These are phyloP conservation scores for Lottia scabra DNA, from an alignment of 2,888 invertebrate genomes.

Conservation along the genomic window DNA sequence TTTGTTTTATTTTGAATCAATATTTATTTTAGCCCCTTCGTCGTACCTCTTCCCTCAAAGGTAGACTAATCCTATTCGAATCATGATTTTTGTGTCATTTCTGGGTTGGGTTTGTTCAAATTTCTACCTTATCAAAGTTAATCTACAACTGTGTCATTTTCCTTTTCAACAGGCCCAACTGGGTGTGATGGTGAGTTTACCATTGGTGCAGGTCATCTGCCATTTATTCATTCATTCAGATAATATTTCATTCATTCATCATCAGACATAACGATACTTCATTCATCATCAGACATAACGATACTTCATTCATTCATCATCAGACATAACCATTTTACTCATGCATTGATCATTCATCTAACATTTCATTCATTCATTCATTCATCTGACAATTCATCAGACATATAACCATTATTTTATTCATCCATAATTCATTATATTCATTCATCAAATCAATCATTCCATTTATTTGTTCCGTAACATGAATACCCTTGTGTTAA, in stretches of 20 bases:
- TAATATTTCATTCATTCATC: slow-evolving; percentile 1
- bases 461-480: background rate
- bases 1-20: too few species aligned
- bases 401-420: too few species aligned
- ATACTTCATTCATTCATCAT: background rate
- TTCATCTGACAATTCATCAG: background rate
- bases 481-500: background rate
- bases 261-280: slow-evolving; percentile 2
- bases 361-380: background rate
- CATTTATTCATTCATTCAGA: background rate
- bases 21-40: slow-evolving; percentile 13
- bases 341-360: background rate
- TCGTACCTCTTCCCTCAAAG: slow-evolving; percentile 5
- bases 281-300: background rate
- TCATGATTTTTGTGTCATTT: too few species aligned
- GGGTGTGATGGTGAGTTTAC: slow-evolving; percentile 56
- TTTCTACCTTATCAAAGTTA: too few species aligned
- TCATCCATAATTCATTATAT: background rate
- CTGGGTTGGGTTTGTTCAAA: too few species aligned
- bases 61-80: background rate
- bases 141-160: slow-evolving; percentile 8
- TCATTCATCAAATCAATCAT: background rate
- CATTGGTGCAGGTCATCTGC: slow-evolving; percentile 4
- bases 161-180: slow-evolving; percentile 46
- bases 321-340: background rate